phyloP scores from a whole-genome alignment of 2,888 invertebrate species.

The Euphydryas editha region DNA sequence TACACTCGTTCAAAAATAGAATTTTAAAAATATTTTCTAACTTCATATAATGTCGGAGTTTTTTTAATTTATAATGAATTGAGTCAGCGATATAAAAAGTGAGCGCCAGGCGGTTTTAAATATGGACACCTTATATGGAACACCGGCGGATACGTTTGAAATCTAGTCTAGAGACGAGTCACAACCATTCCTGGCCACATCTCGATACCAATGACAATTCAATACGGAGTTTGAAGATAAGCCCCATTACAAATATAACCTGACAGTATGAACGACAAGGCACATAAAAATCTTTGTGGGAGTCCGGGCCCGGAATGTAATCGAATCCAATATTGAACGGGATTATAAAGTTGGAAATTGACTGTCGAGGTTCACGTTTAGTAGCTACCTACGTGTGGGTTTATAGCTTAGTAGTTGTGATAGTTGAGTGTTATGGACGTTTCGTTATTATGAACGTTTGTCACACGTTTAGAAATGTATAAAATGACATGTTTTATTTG shows the following conservation, averaged over 20 bases:
- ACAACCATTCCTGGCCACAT: slow-evolving; percentile 55
- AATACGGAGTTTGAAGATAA: slow-evolving; percentile 65
- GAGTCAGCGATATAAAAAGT: slow-evolving; percentile 21
- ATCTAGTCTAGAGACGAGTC: slow-evolving; percentile 52
- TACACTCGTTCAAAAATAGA: slow-evolving; percentile 4
- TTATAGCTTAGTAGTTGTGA: slow-evolving; percentile 45
- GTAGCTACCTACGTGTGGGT: slow-evolving; percentile 44
- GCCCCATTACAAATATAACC: slow-evolving; percentile 64
- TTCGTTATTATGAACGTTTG: slow-evolving; percentile 44
- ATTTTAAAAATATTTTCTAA: slow-evolving; percentile 15
- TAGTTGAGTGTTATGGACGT: slow-evolving; percentile 42
- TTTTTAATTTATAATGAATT: slow-evolving; percentile 13
- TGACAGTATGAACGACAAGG: slow-evolving; percentile 56
- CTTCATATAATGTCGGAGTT: slow-evolving; percentile 1
- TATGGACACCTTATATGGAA: slow-evolving; percentile 40
- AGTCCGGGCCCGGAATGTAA: slow-evolving; percentile 49
- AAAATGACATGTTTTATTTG: slow-evolving; percentile 32
- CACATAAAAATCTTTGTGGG: slow-evolving; percentile 62
- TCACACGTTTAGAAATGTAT: slow-evolving; percentile 45
- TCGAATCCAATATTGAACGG: slow-evolving; percentile 49
- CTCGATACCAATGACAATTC: slow-evolving; percentile 70
- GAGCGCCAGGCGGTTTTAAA: slow-evolving; percentile 23
- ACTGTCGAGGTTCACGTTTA: slow-evolving; percentile 38
- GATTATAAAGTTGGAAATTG: slow-evolving; percentile 47
- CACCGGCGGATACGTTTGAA: slow-evolving; percentile 58